These are phyloP conservation scores for Diarsia dahlii DNA, from an alignment of 2,888 invertebrate species.

Conservation along the genomic window DNA sequence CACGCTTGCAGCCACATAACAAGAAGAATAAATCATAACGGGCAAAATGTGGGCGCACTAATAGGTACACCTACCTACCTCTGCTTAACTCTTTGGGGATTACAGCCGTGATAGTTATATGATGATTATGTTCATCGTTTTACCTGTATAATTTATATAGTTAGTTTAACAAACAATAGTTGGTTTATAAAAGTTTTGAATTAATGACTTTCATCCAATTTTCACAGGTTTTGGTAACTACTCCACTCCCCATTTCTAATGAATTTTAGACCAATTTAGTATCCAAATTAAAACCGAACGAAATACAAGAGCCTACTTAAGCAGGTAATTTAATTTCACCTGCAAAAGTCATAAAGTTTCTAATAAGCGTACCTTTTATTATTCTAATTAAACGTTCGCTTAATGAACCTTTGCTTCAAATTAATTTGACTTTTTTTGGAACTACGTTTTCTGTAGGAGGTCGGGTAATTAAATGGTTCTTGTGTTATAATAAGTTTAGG, in stretches of 20 bases:
- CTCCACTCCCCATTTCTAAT: background rate
- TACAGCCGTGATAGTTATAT: too few relatives aligned
- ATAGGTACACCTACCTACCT: too few relatives aligned
- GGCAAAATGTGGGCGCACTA: too few relatives aligned
- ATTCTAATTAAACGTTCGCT: slow-evolving; percentile 46
- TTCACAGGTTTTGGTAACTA: background rate
- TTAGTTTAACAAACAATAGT: too few relatives aligned
- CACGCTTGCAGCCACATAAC: too few relatives aligned
- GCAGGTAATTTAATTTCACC: slow-evolving; percentile 27
- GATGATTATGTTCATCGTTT: too few relatives aligned
- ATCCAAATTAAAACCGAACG: slow-evolving; percentile 15
- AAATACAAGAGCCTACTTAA: slow-evolving; percentile 6
- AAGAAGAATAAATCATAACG: too few relatives aligned
- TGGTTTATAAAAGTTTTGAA: too few relatives aligned
- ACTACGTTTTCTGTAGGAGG: background rate
- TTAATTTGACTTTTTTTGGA: slow-evolving; percentile 10
- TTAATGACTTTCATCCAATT: background rate
- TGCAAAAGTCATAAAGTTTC: slow-evolving; percentile 35
- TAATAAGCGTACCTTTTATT: slow-evolving; percentile 38
- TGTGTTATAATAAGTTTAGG: background rate
- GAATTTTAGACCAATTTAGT: slow-evolving; percentile 6
- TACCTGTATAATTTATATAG: too few relatives aligned
- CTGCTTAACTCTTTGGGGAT: too few relatives aligned
- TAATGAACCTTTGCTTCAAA: slow-evolving; percentile 37
- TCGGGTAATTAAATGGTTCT: background rate